A percentile compares a stretch with the other conserved stretches of the same genome.
Conservation (phyloP, 2,797 vertebrate genomes). For the Sebastes hubbsi region DNA sequence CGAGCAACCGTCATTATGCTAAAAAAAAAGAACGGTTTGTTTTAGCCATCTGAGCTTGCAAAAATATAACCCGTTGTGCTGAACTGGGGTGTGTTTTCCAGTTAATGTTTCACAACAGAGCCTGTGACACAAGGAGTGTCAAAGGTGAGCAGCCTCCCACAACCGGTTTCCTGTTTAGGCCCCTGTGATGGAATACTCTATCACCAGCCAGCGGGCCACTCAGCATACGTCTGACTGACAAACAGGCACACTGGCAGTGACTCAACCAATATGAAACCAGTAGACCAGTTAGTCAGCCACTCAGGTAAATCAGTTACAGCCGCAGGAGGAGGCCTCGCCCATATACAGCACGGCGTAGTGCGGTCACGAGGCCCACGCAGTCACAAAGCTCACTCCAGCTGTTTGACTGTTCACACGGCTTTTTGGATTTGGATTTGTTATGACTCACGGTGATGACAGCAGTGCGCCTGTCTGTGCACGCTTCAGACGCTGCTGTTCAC, state of each 20-base stretch:
- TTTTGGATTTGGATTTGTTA: slow-evolving; percentile 22
- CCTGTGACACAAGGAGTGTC: slow-evolving; percentile 60
- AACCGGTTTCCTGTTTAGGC: slow-evolving; percentile 70
- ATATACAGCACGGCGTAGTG: background rate
- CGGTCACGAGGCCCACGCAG: background rate
- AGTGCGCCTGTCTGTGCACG: slow-evolving; percentile 39
- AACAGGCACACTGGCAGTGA: background rate
- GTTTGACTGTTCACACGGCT: slow-evolving; percentile 38
- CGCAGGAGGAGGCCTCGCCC: slow-evolving; percentile 41
- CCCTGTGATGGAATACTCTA: slow-evolving; percentile 47
- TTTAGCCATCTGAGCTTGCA: slow-evolving; percentile 34
- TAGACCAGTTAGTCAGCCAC: slow-evolving; percentile 26
- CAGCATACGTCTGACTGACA: background rate
- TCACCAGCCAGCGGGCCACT: background rate
- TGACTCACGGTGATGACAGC: slow-evolving; percentile 49
- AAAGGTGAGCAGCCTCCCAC: slow-evolving; percentile 70
- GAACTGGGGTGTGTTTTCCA: slow-evolving; percentile 72
- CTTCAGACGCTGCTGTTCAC: slow-evolving; percentile 4
- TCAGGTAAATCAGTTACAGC: slow-evolving; percentile 57
- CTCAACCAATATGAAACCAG: slow-evolving; percentile 17
- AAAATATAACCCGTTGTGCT: slow-evolving; percentile 47
- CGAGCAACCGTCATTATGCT: slow-evolving; percentile 10
- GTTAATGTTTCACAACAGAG: slow-evolving; percentile 55
- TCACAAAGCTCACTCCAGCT: slow-evolving; percentile 44
- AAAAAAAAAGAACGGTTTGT: slow-evolving; percentile 8